Evolutionary conservation across 2,113 vertebrate species (phyloP), one percentile per base, ranked within the genome.

Genomic region (Hystrix cristata): DNA sequence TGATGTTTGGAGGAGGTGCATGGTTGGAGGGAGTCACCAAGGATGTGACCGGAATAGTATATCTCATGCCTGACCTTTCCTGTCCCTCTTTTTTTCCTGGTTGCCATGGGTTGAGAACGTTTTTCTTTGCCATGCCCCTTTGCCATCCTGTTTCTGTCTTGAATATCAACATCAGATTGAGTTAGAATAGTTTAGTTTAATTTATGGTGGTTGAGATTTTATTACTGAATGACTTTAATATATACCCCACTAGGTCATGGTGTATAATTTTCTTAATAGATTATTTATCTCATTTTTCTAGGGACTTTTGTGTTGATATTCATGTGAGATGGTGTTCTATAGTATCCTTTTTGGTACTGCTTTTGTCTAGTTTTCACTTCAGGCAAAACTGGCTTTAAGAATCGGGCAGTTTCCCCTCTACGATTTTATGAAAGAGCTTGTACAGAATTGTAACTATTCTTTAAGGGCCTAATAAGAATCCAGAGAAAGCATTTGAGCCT

Each of bases 241-340:
- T 60, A 67, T 72, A 87, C 5, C 6, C 53, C 15, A 69, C 27
- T 90, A 85, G 10, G 5, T 93, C 14, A 85, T 51, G 11, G 23
- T 85, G 9, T 79, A 43, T 13, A 57, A 5, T 64, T 10, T 72
- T 89, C 16, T 81, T 38, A 29, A 48, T 79, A 53, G 4, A 23
- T 74, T 85, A 6, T 16, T 74, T 14, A 67, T 93, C 90, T 72
- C 38, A 83, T 38, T 87, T 93, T 93, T 29, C 38, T 93, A 72
- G 93, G 31, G 0, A 6, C 53, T 82, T 96, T 83, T 64, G 31
- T 93, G 43, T 83, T 16, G 92, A 2, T 64, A 82, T 78, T 87
- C 27, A 53, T 65, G 34, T 87, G 21, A 8, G 9, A 51, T 82
- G 79, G 31, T 86, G 13, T 81, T 87, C 34, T 71, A 7, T 81